These are phyloP conservation scores for Nephrotoma guestfalica DNA, from an alignment of 2,888 invertebrate species.

Conservation along the genomic window DNA sequence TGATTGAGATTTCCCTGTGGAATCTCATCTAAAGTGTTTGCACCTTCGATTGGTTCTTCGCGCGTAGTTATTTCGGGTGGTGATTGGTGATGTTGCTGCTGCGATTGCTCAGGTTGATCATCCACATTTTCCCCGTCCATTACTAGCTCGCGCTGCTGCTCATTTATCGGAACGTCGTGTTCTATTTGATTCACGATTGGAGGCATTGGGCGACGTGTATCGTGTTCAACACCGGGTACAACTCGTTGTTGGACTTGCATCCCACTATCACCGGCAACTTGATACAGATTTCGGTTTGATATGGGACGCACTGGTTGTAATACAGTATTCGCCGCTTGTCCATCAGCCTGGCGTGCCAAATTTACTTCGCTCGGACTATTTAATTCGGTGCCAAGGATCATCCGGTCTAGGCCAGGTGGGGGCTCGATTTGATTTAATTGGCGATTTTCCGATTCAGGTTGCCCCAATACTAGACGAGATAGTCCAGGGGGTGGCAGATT, in stretches of 20 bases:
- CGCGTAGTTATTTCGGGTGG: slow-evolving; percentile 22
- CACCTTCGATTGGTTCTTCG: slow-evolving; percentile 38
- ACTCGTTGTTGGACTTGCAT: slow-evolving; percentile 27
- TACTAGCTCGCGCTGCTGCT: slow-evolving; percentile 37
- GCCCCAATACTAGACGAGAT: slow-evolving; percentile 50
- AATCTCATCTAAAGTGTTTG: slow-evolving; percentile 27
- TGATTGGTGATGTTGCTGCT: slow-evolving; percentile 8
- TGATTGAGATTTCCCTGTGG: slow-evolving; percentile 7
- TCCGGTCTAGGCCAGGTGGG: slow-evolving; percentile 36
- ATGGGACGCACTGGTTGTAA: slow-evolving; percentile 6
- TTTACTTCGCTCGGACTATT: slow-evolving; percentile 28
- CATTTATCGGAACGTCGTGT: slow-evolving; percentile 11
- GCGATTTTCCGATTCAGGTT: slow-evolving; percentile 41
- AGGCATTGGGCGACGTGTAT: slow-evolving; percentile 14
- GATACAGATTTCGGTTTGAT: slow-evolving; percentile 23
- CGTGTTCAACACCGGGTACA: slow-evolving; percentile 41
- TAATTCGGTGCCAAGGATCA: slow-evolving; percentile 35
- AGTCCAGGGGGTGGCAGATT: slow-evolving; percentile 47
- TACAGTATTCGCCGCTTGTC: slow-evolving; percentile 26
- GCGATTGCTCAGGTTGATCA: slow-evolving; percentile 20
- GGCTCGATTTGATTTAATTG: slow-evolving; percentile 28
- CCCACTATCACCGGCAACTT: slow-evolving; percentile 25
- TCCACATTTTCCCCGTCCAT: slow-evolving; percentile 45
- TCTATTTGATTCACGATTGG: slow-evolving; percentile 14
- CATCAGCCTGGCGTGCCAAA: slow-evolving; percentile 33